Evolutionary conservation across 2,888 invertebrate genomes (phyloP), one percentile per base, ranked within the genome.

Genomic region (Mycogona germanica): DNA sequence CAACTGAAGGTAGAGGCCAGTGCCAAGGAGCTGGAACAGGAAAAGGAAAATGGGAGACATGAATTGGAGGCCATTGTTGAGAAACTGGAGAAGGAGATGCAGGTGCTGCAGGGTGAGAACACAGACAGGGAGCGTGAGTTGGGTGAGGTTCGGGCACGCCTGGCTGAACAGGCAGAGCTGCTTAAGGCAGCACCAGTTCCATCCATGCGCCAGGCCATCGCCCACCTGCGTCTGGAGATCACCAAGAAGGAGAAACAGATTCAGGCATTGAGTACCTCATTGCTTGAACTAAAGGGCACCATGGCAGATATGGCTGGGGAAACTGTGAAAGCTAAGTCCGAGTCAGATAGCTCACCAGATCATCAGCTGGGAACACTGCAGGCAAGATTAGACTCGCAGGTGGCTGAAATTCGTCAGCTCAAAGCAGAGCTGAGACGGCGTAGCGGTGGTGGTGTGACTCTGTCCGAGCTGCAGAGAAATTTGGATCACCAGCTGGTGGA

Each of bases 1-100:
- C 52, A 45, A 28, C n/a, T 52, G 19, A 45, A 52, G 35, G 32
- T 45, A n/a, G 52, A 52, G 19, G 26, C 41, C 7, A 28, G 25
- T 2, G 42, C 40, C n/a, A 51, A 51, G 23, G 51, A 51, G 30
- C 23, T 45, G 25, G 17, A 19, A 35, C 45, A 52, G 17, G 52
- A 52, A 35, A 44, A 52, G 14, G 52, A 52, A 35, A 52, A 32
- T 40, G 26, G 42, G 12, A 2, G 9, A 32, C 35, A 32, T 32
- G 9, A 32, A 32, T 32, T 38, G 14, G 38, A 49, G 38, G n/a
- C 4, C 19, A 38, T 38, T 21, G 23, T 38, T 26, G 50, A 49
- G 6, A 32, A 23, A 49, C 19, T 38, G 6, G 38, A 37, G 14
- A 23, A 49, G 23, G 25, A 49, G 6, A 4, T 49, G 6, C 17